Evolutionary conservation across 2,797 vertebrate species (phyloP), one percentile per base, ranked within the genome.

Genomic region (Rhabdomys pumilio): DNA sequence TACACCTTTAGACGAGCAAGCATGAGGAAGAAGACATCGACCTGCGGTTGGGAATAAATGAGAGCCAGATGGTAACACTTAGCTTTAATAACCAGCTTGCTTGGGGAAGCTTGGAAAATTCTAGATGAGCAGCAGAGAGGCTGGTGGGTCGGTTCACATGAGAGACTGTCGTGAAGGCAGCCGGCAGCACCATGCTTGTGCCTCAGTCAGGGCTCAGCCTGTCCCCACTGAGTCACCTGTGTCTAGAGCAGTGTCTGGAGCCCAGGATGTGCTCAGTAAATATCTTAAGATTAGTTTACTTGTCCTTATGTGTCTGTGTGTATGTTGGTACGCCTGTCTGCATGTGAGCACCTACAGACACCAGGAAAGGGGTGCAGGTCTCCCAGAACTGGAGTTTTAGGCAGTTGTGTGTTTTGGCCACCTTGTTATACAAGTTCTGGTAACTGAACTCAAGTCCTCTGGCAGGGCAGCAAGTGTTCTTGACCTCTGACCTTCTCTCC

Each of bases 61-160:
- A 92, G 87, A 87, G n/a, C 17, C 63, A 55, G 67, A 38, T 12
- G 57, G 73, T 2, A 26, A 17, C 88, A 50, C 44, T 24, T 44
- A 26, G 26, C 72, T 84, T 92, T 92, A 89, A 69, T 44, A 82
- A 90, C 11, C 9, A 24, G 41, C 59, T 91, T 91, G 75, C 75
- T 77, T 15, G 87, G 81, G 89, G 69, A 75, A 91, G 84, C 6
- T 50, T n/a, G 50, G 38, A 84, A 93, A 61, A 17, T 75, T 79
- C 53, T 17, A 41, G 29, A 55, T 26, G 38, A 65, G n/a, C 20
- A 77, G 41, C 34, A 65, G 82, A 86, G 84, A 53, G 67, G 13
- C 55, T 55, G 50, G 34, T 0, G 12, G 55, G 63, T 61, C 38
- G 7, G 26, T 0, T 81, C 38, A 41, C 1, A 1, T 11, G 61